A percentile compares a stretch with the other conserved stretches of the same genome.
These are phyloP conservation scores for Larimichthys polyactis DNA, from an alignment of 2,113 vertebrate species.

Conservation along the genomic window DNA sequence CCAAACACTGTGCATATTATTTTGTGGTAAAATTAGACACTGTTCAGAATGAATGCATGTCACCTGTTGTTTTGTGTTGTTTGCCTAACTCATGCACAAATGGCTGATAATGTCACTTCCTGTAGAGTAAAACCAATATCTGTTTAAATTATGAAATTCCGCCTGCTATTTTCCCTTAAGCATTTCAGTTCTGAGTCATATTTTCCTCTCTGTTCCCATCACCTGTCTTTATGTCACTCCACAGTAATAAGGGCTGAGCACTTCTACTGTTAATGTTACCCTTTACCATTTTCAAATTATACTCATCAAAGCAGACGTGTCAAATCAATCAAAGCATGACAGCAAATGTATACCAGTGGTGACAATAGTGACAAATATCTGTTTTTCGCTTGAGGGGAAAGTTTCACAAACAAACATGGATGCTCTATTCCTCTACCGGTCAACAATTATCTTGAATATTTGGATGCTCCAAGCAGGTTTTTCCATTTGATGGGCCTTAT, in stretches of 20 bases:
- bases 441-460: slow-evolving; percentile 84
- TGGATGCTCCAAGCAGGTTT: slow-evolving; percentile 75
- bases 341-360: slow-evolving; percentile 44
- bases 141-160: slow-evolving; percentile 29
- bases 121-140: slow-evolving; percentile 8
- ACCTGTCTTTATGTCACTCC: slow-evolving; percentile 40
- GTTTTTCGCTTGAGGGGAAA: slow-evolving; percentile 54
- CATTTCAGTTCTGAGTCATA: slow-evolving; percentile 26
- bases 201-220: slow-evolving; percentile 39
- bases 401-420: slow-evolving; percentile 73
- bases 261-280: slow-evolving; percentile 63
- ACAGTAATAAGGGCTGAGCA: slow-evolving; percentile 55
- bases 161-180: slow-evolving; percentile 19
- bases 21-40: slow-evolving; percentile 7
- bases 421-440: slow-evolving; percentile 57
- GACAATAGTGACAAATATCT: slow-evolving; percentile 59
- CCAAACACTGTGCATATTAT: slow-evolving; percentile 33
- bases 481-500: slow-evolving; percentile 83
- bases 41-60: slow-evolving; percentile 1
- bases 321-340: slow-evolving; percentile 66
- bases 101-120: not conserved
- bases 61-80: not conserved
- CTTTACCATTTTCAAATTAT: slow-evolving; percentile 71
- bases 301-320: slow-evolving; percentile 56
- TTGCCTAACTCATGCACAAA: slow-evolving; percentile 1